These are phyloP conservation scores for Monopis laevigella DNA, from an alignment of 2,888 invertebrate genomes.

Conservation along the genomic window DNA sequence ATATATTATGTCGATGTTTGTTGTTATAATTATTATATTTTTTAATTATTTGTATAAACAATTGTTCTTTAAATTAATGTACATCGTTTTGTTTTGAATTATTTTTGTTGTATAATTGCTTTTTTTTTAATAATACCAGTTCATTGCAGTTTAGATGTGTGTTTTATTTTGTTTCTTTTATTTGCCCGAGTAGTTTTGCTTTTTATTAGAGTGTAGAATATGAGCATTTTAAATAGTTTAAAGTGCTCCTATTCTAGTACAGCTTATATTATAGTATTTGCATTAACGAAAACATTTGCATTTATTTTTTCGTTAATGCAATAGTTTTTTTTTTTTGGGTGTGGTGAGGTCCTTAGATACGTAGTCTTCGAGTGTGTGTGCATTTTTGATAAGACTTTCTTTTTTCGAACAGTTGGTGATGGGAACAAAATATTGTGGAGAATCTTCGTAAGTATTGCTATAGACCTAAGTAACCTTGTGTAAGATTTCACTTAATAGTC, in stretches of 20 bases:
- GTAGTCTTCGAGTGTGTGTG: slow-evolving; percentile 37
- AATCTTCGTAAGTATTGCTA: slow-evolving; percentile 48
- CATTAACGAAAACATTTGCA: slow-evolving; percentile 17
- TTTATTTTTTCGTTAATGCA: slow-evolving; percentile 42
- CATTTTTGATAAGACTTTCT: slow-evolving; percentile 29
- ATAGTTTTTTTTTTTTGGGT: slow-evolving; percentile 25
- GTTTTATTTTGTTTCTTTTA: slow-evolving; percentile 62
- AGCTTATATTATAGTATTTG: slow-evolving; percentile 5
- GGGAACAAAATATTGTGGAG: slow-evolving; percentile 52
- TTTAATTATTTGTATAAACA: slow-evolving; percentile 76
- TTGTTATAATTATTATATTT: slow-evolving; percentile 71
- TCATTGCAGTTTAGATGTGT: slow-evolving; percentile 75
- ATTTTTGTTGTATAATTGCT: slow-evolving; percentile 80
- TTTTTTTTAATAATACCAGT: slow-evolving; percentile 78
- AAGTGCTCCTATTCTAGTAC: slow-evolving; percentile 32
- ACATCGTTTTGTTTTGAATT: slow-evolving; percentile 80
- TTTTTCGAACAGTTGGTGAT: slow-evolving; percentile 53
- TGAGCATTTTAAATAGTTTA: slow-evolving; percentile 31
- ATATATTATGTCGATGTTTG: slow-evolving; percentile 69
- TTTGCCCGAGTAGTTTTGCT: slow-evolving; percentile 50
- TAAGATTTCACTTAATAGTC: background rate
- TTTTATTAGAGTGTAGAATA: slow-evolving; percentile 21
- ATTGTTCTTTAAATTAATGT: slow-evolving; percentile 81
- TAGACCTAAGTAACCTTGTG: slow-evolving; percentile 27
- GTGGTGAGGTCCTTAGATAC: slow-evolving; percentile 34